Evolutionary conservation across 2,113 vertebrate genomes (phyloP), one percentile per base, ranked within the genome.

Genomic region (Riparia riparia): DNA sequence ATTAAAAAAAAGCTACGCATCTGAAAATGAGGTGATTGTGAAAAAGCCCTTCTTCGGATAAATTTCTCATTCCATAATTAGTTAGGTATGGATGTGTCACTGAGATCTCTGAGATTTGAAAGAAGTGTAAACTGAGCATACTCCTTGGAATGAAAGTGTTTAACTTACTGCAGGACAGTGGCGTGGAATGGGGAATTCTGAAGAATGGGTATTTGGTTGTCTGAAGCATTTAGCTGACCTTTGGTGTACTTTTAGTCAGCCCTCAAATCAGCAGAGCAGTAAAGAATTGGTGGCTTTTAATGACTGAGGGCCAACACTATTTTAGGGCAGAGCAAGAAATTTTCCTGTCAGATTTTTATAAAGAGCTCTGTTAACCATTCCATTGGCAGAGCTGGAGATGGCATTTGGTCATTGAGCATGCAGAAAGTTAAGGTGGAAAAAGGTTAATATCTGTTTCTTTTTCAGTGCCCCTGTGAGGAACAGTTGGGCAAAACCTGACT

Each of bases 11-110:
- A 69, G 8, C 29, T 85, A 32, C 8, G 10, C 31, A 26, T 82
- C 31, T 76, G 45, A 20, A 72, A 77, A 25, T 39, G 21, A 39
- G 42, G 10, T 57, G 16, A 50, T 16, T 53, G 21, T 66, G 26
- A 9, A 49, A 79, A 66, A 16, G 2, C 26, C 42, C 10, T 86
- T 44, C 22, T 68, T 57, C n/a, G 65, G 31, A 12, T 44, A 31
- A 25, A 29, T 50, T 80, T 50, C 17, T 77, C 14, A 51, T 47
- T 69, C 4, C 13, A 31, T 32, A 66, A 64, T 39, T 51, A 45
- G 32, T 66, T 63, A 60, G 24, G 10, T 60, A 14, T 32, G 8
- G 11, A 7, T 0, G 0, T 60, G 14, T 65, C 31, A 26, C 34
- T 44, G 31, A 76, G 49, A n/a, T 14, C 17, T 79, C 58, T 72